phyloP scores from a whole-genome alignment of 2,888 invertebrate species.

The Amblyjoppa proteus region DNA sequence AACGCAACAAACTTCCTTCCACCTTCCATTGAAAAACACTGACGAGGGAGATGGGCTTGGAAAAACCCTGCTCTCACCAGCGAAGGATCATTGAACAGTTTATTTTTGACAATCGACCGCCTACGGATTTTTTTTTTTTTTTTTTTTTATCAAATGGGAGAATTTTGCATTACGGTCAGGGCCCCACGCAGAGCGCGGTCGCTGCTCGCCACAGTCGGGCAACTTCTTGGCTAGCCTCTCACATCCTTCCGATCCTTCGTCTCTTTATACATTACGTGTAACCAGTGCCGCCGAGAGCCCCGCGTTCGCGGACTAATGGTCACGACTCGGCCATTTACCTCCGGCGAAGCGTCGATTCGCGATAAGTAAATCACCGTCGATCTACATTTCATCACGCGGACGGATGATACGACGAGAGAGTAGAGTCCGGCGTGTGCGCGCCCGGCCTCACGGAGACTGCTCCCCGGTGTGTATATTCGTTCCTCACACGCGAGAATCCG shows the following conservation, averaged over 20 bases:
- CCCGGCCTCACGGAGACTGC: slow-evolving; percentile 4
- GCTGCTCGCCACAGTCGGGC: slow-evolving; percentile 49
- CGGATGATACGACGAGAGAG: slow-evolving; percentile 74
- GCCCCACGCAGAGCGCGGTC: slow-evolving; percentile 76
- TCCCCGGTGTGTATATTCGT: slow-evolving; percentile 19
- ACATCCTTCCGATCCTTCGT: slow-evolving; percentile 48
- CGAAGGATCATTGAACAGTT: neutral
- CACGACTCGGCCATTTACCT: slow-evolving; percentile 88
- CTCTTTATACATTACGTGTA: slow-evolving; percentile 31
- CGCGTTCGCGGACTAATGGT: slow-evolving; percentile 86
- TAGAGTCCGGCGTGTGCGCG: slow-evolving; percentile 43
- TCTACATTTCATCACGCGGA: slow-evolving; percentile 86
- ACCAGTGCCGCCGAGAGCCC: slow-evolving; percentile 13
- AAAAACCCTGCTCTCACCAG: too few relatives aligned
- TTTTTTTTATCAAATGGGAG: neutral
- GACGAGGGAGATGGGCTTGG: too few relatives aligned
- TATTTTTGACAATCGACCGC: neutral
- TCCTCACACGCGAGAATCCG: slow-evolving; percentile 57
- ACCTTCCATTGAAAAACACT: too few relatives aligned
- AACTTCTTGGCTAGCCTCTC: slow-evolving; percentile 60
- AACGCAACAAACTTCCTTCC: too few relatives aligned
- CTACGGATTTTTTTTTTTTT: neutral
- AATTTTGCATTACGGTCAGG: slow-evolving; percentile 39
- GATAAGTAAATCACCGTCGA: slow-evolving; percentile 87
- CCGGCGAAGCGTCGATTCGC: slow-evolving; percentile 87